Conservation (phyloP, 2,113 vertebrate genomes). For the Stigmatopora argus region DNA sequence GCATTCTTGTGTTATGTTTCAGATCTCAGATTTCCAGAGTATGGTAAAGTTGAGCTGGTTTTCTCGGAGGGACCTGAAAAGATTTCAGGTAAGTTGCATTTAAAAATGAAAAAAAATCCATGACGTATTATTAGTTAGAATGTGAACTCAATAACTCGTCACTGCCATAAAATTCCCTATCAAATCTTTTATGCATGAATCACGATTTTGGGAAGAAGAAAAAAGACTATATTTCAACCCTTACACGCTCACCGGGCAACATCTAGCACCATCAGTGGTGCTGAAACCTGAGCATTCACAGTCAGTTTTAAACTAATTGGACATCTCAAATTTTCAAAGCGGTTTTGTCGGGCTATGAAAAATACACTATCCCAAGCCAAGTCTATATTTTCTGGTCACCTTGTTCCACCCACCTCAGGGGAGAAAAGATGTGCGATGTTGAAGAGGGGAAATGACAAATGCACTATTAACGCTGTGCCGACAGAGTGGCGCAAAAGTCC, state of each 20-base stretch:
- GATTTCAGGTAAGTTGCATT: constrained; percentile 72
- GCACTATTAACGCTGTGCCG: constrained; percentile 65
- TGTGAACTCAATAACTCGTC: background rate
- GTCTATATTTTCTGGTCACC: constrained; percentile 1
- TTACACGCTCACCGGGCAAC: too few relatives aligned
- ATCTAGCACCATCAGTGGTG: too few relatives aligned
- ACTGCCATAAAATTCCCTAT: too few relatives aligned
- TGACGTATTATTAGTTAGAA: background rate
- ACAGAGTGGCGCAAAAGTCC: constrained; percentile 58
- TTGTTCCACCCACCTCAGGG: constrained; percentile 30
- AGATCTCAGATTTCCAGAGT: constrained; percentile 89
- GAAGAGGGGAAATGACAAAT: constrained; percentile 47
- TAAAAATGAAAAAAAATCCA: background rate
- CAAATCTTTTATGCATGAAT: too few relatives aligned
- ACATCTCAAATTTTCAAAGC: too few relatives aligned
- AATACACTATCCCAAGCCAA: constrained; percentile 16
- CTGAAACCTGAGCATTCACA: too few relatives aligned
- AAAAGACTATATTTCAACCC: too few relatives aligned
- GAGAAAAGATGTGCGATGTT: constrained; percentile 56
- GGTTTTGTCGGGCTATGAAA: constrained; percentile 2
- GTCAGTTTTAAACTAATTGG: too few relatives aligned
- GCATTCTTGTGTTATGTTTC: constrained; percentile 50
- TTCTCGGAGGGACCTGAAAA: constrained; percentile 88
- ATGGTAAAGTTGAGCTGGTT: constrained; percentile 85
- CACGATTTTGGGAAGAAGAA: too few relatives aligned